A percentile compares a stretch with the other conserved stretches of the same genome.
phyloP scores from a whole-genome alignment of 2,888 invertebrate genomes.

The Eulithis prunata region DNA sequence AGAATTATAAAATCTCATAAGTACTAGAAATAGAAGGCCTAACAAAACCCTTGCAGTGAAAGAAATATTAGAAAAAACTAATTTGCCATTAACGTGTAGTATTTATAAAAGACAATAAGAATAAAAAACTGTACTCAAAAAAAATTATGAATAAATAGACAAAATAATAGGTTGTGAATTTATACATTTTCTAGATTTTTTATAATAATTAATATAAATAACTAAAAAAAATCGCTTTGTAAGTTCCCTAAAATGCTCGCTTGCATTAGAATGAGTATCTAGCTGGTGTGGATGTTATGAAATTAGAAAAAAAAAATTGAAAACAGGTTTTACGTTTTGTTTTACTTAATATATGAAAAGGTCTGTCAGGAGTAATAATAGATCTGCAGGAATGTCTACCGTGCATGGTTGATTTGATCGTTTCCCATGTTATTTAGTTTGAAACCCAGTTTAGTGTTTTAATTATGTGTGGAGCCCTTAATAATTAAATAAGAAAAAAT shows the following conservation, averaged over 20 bases:
- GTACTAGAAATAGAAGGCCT: constrained; percentile 56
- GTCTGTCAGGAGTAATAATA: too few relatives aligned
- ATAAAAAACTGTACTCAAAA: constrained; percentile 44
- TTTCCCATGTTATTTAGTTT: too few relatives aligned
- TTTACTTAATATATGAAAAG: too few relatives aligned
- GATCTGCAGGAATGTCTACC: too few relatives aligned
- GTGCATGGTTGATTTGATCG: too few relatives aligned
- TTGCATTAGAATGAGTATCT: constrained; percentile 51
- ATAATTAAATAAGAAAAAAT: too few relatives aligned
- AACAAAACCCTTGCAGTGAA: constrained; percentile 54
- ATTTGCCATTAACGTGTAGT: constrained; percentile 49
- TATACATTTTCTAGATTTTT: constrained; percentile 83
- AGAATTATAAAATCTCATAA: constrained; percentile 25
- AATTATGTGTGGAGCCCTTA: too few relatives aligned
- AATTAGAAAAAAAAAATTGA: not conserved
- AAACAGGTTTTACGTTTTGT: too few relatives aligned
- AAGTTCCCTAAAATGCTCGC: constrained; percentile 58
- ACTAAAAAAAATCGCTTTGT: constrained; percentile 54
- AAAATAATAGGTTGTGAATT: constrained; percentile 84
- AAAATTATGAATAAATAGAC: constrained; percentile 65
- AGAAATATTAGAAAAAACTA: constrained; percentile 43
- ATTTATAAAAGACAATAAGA: constrained; percentile 49
- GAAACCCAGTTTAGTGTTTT: too few relatives aligned
- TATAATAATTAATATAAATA: constrained; percentile 66
- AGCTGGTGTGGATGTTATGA: constrained; percentile 32